Base-by-base conservation (phyloP, 2,797 vertebrate genomes). In the Chloroceryle inda region DNA sequence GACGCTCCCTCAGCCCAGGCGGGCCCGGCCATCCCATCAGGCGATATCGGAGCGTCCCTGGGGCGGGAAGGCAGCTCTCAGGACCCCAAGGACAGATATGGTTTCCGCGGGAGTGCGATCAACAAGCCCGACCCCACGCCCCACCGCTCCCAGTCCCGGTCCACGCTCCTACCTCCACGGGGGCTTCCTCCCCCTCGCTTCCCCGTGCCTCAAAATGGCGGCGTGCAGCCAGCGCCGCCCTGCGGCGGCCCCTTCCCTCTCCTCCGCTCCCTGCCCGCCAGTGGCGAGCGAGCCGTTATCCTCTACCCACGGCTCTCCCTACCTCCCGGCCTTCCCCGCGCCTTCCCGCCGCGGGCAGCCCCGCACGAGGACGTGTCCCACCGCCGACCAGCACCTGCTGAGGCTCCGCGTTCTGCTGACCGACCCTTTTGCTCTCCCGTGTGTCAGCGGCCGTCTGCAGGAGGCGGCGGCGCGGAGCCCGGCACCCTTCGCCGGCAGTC, bases 171-270 rank as follows among this genome's bases (percentile, higher is more conserved):
- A 92, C 91, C 42, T 92, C 45, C 10, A 33, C 37, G 24, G 33
- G 40, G 2, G 5, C 24, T 85, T 62, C 85, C 88, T 38, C 74
- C 61, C 86, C 62, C 44, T 71, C 69, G 2, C 9, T 50, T 47
- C 18, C 37, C 76, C 61, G 78, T 61, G 35, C n/a, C 35, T 44
- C 88, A 93, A 93, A 11, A 91, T 91, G 95, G 88, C 95, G 91
- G 47, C 40, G 44, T 27, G 62, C 33, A 4, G 18, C 35, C 31
- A 38, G 83, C 89, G 0, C 86, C 74, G 23, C 79, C 74, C 64
- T 33, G 35, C 24, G 23, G 38, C 19, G 6, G 10, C 35, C 11
- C 6, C 24, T 26, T 5, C 6, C 16, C 49, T 27, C 24, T 26
- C 13, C 49, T 15, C 13, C 49, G 10, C 24, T 27, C 49, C 49